A percentile compares a stretch with the other conserved stretches of the same genome.
These are phyloP conservation scores for Tetrapedia diversipes DNA, from an alignment of 2,888 invertebrate genomes.

Conservation along the genomic window DNA sequence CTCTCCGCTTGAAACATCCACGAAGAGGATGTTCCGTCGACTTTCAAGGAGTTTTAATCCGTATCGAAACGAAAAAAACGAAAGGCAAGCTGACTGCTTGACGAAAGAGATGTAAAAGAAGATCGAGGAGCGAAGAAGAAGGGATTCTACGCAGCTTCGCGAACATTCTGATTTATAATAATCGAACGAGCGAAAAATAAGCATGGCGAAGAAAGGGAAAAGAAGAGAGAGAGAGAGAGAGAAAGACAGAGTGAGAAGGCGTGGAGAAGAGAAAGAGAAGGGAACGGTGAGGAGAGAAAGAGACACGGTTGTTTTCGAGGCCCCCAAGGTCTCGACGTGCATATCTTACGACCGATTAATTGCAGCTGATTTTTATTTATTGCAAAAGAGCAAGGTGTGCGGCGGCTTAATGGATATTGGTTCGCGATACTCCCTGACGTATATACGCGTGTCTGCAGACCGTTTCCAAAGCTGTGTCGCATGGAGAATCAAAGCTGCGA, in stretches of 20 bases:
- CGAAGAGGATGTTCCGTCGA: background rate
- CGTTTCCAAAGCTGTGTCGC: slow-evolving; percentile 22
- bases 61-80: background rate
- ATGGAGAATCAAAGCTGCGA: background rate
- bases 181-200: slow-evolving; percentile 47
- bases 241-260: background rate
- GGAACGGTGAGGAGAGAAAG: slow-evolving; percentile 28
- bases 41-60: background rate
- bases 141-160: slow-evolving; percentile 30
- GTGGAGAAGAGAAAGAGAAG: too few relatives aligned
- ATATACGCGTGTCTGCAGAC: slow-evolving; percentile 14
- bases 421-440: slow-evolving; percentile 71
- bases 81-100: too few relatives aligned
- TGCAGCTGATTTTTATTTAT: slow-evolving; percentile 79
- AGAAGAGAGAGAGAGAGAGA: background rate
- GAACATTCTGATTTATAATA: slow-evolving; percentile 59
- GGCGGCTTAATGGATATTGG: slow-evolving; percentile 79
- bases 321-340: slow-evolving; percentile 70
- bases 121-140: background rate
- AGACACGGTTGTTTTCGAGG: slow-evolving; percentile 59
- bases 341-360: slow-evolving; percentile 76
- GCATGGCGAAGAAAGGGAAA: background rate
- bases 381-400: slow-evolving; percentile 76
- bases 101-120: background rate
- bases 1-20: background rate